phyloP scores from a whole-genome alignment of 1,140 invertebrate species.

The Brachionus calyciflorus region DNA sequence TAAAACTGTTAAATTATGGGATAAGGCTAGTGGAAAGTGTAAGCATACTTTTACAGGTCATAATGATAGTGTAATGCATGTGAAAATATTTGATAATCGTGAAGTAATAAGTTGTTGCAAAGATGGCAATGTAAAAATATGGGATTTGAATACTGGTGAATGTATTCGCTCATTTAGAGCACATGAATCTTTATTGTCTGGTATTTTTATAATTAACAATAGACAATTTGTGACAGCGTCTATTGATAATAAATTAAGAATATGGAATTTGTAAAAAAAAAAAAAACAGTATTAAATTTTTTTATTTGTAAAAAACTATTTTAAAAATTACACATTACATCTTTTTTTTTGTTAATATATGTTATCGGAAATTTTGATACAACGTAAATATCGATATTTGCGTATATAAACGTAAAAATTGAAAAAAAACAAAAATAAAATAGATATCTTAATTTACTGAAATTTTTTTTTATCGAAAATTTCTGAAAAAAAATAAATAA shows the following conservation, averaged over 20 bases:
- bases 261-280: too few relatives aligned
- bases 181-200: neutral
- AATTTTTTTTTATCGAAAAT: too few relatives aligned
- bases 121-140: constrained; percentile 23
- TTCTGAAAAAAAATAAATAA: too few relatives aligned
- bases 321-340: too few relatives aligned
- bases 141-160: neutral
- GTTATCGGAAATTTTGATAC: too few relatives aligned
- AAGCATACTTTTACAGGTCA: neutral
- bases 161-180: neutral
- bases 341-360: too few relatives aligned
- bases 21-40: constrained; percentile 1
- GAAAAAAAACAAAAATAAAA: too few relatives aligned
- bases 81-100: neutral
- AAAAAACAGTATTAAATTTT: too few relatives aligned
- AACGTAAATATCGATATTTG: too few relatives aligned
- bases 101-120: neutral
- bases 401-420: too few relatives aligned
- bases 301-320: too few relatives aligned
- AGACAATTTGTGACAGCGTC: neutral
- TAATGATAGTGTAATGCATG: neutral
- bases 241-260: neutral
- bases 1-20: constrained; percentile 17
- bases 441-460: too few relatives aligned
- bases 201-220: neutral